These are phyloP conservation scores for Onchidella celtica DNA, from an alignment of 2,888 invertebrate genomes.

Conservation along the genomic window DNA sequence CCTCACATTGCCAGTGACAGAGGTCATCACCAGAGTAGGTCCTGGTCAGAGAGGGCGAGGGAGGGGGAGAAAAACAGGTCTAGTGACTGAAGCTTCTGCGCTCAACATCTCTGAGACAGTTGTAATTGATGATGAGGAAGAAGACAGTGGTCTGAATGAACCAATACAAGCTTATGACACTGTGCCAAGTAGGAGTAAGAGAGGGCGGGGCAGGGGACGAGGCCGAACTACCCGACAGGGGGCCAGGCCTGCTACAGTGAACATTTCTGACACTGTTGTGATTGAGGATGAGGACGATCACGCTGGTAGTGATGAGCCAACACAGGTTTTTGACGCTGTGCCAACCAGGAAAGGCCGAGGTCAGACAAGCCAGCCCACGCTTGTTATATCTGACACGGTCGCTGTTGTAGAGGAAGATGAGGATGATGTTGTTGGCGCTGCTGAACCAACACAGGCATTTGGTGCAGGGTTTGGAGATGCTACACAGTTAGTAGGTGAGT, in stretches of 20 bases:
- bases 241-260: background rate
- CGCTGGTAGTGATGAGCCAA: background rate
- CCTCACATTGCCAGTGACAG: background rate
- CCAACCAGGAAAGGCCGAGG: background rate
- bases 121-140: background rate
- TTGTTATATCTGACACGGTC: background rate
- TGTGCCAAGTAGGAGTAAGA: too few species aligned
- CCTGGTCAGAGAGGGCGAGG: too few species aligned
- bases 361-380: background rate
- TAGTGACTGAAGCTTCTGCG: background rate
- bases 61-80: background rate
- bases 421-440: background rate
- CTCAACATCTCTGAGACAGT: background rate
- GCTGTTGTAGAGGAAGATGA: background rate
- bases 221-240: background rate
- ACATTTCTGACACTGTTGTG: background rate
- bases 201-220: background rate
- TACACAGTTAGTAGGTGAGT: background rate
- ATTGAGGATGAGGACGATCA: slow-evolving; percentile 2
- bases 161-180: background rate
- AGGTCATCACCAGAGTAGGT: background rate
- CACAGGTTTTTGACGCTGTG: background rate
- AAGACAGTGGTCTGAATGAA: background rate
- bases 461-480: background rate
- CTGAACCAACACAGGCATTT: background rate